Evolutionary conservation across 2,797 vertebrate genomes (phyloP), one percentile per base, ranked within the genome.

Genomic region (Darevskia nairensis): DNA sequence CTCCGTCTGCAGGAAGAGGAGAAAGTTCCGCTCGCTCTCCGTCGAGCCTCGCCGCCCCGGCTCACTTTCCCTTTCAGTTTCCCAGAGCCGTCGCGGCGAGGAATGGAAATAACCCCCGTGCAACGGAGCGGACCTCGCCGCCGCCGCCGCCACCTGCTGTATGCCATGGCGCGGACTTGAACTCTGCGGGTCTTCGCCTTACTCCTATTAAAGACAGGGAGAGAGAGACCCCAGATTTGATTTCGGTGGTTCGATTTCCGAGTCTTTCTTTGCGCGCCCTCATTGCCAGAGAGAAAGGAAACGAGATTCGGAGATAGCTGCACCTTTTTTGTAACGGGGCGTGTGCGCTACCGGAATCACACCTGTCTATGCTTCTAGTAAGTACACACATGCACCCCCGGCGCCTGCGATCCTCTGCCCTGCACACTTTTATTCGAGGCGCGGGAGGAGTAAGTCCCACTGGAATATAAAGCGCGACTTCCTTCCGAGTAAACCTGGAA

Each of bases 11-110:
- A 55, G 50, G 50, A 55, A 55, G 13, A 55, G 50, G 50, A 55
- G 50, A 55, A 55, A 55, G 50, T 55, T 55, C 50, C 50, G 27
- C 1, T 23, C 29, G 29, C 32, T 46, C 55, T 19, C 19, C 75
- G 3, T 15, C 39, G 29, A 68, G 66, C n/a, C 39, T 46, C 21
- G 3, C 50, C 6, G 10, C 6, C 23, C 10, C 25, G 27, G 23
- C 44, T 84, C 82, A 44, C 1, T 78, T 78, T 71, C 19, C 84
- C n/a, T 91, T 78, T 74, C 61, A 74, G 25, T 21, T 87, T 80
- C 64, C 4, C 77, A 41, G 27, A 78, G 74, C 81, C 69, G 25
- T 17, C 3, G n/a, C 15, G 15, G 71, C 32, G 23, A 29, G 0
- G 69, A 78, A 78, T 25, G 29, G 4, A 6, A 61, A 61, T n/a